Percentiles rank a stretch among this genome's conserved stretches.
phyloP scores from a whole-genome alignment of 2,113 vertebrate genomes.

The Oophaga pumilio region DNA sequence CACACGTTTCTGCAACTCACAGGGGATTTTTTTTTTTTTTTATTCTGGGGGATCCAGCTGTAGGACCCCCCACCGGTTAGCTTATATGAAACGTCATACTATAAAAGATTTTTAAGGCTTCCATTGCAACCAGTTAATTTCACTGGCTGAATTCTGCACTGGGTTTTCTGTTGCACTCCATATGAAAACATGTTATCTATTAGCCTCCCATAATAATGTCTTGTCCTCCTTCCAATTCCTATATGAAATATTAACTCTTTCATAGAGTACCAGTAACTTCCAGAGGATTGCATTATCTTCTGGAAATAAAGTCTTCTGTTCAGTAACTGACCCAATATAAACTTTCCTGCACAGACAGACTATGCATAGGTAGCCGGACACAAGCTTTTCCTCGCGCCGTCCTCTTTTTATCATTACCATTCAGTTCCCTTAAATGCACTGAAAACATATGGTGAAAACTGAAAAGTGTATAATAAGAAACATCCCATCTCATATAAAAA shows the following conservation, averaged over 20 bases:
- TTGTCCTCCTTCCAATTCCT: neutral
- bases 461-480: neutral
- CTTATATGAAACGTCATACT: neutral
- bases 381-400: neutral
- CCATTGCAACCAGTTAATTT: neutral
- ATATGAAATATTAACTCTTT: constrained; percentile 9
- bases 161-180: neutral
- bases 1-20: too few relatives aligned
- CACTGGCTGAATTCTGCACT: neutral
- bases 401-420: neutral
- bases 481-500: neutral
- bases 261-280: too few relatives aligned
- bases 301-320: neutral
- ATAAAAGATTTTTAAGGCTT: neutral
- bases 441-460: neutral
- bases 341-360: neutral
- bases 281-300: neutral
- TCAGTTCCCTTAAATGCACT: neutral
- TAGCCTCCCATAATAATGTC: neutral
- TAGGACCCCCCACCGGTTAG: neutral
- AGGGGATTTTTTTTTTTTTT: too few relatives aligned
- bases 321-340: neutral
- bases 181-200: constrained; percentile 3
- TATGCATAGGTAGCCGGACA: neutral
- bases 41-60: neutral